Percentiles rank a stretch among this genome's conserved stretches.
phyloP scores from a whole-genome alignment of 2,113 vertebrate species.

The Cacatua alba region DNA sequence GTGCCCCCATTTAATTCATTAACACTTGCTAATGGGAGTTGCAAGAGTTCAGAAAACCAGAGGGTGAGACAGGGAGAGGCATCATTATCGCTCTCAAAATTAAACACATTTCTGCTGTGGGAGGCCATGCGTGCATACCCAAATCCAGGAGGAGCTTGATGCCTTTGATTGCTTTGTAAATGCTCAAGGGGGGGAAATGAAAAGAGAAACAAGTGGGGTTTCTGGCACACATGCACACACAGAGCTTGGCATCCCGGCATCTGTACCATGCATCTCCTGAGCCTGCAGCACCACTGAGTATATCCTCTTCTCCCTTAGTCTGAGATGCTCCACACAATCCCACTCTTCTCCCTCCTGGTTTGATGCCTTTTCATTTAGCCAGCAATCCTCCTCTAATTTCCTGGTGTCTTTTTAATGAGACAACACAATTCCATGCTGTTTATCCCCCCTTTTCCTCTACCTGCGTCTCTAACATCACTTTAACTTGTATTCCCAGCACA shows the following conservation, averaged over 20 bases:
- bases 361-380: background rate
- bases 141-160: background rate
- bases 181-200: background rate
- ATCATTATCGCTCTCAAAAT: background rate
- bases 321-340: background rate
- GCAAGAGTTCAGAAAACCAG: background rate
- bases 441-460: background rate
- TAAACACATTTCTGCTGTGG: background rate
- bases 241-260: background rate
- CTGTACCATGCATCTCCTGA: fast-evolving
- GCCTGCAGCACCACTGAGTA: background rate
- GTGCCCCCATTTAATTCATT: background rate
- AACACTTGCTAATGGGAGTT: slow-evolving; percentile 3
- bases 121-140: background rate
- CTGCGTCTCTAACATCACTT: background rate
- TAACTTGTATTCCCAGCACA: background rate
- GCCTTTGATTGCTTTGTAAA: slow-evolving; percentile 31
- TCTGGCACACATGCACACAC: background rate
- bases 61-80: background rate
- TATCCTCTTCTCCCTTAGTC: background rate
- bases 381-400: background rate
- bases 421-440: background rate
- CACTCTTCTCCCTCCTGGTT: background rate
- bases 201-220: background rate
- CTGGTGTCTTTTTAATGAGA: background rate